Conservation (phyloP, 2,888 invertebrate species). For the Diarsia dahlii region DNA sequence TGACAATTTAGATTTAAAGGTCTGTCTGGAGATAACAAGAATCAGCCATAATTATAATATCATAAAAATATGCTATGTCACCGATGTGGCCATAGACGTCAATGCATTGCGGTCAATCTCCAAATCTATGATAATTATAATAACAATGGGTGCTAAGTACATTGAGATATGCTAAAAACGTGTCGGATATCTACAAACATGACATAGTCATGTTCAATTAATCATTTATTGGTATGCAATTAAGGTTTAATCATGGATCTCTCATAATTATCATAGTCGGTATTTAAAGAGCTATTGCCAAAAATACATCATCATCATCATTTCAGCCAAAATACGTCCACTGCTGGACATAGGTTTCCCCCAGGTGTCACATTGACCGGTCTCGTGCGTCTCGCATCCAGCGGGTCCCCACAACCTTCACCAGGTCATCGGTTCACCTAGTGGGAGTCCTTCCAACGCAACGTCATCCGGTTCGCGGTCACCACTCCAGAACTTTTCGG, state of each 20-base stretch:
- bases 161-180: slow-evolving; percentile 13
- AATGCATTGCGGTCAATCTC: slow-evolving; percentile 16
- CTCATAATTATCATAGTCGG: neutral
- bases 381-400: too few relatives aligned
- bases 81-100: slow-evolving; percentile 18
- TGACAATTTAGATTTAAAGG: slow-evolving; percentile 13
- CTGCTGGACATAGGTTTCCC: too few relatives aligned
- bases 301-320: too few relatives aligned
- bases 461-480: too few relatives aligned
- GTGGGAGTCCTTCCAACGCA: too few relatives aligned
- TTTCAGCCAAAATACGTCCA: too few relatives aligned
- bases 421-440: too few relatives aligned
- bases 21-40: slow-evolving; percentile 27
- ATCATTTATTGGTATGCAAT: slow-evolving; percentile 14
- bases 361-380: too few relatives aligned
- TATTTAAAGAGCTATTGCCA: too few relatives aligned
- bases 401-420: too few relatives aligned
- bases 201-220: slow-evolving; percentile 19
- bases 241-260: neutral
- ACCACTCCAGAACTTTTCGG: too few relatives aligned
- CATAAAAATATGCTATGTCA: slow-evolving; percentile 11
- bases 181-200: slow-evolving; percentile 12
- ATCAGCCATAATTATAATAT: neutral
- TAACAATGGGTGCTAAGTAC: neutral
- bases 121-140: slow-evolving; percentile 10